phyloP scores from a whole-genome alignment of 2,113 vertebrate genomes.

The Psophia crepitans region DNA sequence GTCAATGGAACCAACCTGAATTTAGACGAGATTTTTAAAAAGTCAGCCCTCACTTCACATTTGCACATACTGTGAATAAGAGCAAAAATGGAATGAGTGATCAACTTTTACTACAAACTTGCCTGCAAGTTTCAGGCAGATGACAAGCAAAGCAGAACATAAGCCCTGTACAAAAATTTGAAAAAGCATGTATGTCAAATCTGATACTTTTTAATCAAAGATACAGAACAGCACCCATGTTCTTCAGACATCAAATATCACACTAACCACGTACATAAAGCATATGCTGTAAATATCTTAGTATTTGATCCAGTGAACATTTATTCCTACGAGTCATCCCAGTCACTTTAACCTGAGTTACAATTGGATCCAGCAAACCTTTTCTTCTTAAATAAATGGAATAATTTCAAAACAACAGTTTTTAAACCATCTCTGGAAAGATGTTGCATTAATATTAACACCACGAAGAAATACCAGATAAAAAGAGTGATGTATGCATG shows the following conservation, averaged over 20 bases:
- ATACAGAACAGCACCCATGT: neutral
- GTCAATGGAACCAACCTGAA: neutral
- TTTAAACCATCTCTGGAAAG: neutral
- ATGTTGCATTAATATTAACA: neutral
- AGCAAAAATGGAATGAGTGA: neutral
- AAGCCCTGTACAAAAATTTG: neutral
- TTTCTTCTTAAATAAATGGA: neutral
- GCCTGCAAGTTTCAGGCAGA: neutral
- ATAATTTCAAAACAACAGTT: neutral
- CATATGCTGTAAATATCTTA: conserved; percentile 36
- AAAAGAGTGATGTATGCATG: neutral
- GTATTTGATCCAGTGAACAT: conserved; percentile 20
- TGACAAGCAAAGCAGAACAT: neutral
- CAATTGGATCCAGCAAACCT: neutral
- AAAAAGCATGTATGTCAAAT: neutral
- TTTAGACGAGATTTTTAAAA: neutral
- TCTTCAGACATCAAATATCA: neutral
- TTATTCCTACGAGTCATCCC: conserved; percentile 35
- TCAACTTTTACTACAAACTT: neutral
- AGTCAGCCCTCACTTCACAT: neutral
- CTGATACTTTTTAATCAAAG: neutral
- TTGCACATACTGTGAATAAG: neutral
- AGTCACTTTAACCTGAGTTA: conserved; percentile 25
- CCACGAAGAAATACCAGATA: neutral
- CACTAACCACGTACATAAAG: neutral